A percentile compares a stretch with the other conserved stretches of the same genome.
These are phyloP conservation scores for Chelonia mydas DNA, from an alignment of 2,797 vertebrate genomes.

Conservation along the genomic window DNA sequence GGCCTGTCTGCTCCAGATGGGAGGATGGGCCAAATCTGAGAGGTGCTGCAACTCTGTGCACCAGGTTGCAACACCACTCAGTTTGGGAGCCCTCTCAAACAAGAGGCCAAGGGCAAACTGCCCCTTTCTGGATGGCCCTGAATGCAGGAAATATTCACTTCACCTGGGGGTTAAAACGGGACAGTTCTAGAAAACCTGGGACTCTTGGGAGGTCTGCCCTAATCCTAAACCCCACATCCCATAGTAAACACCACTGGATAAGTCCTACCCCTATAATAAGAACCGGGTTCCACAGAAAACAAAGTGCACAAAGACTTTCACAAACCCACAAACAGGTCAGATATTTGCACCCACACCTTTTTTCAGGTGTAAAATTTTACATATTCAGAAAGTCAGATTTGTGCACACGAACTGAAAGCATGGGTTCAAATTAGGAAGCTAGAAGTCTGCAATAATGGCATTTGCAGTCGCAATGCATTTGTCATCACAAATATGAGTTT, in stretches of 20 bases:
- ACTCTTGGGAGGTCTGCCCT: neutral
- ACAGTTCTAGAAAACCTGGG: neutral
- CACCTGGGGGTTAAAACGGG: neutral
- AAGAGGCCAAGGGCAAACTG: too few species aligned
- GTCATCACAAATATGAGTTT: neutral
- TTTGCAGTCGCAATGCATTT: neutral
- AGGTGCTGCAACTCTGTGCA: too few species aligned
- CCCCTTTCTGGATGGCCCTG: neutral
- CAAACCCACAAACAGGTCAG: neutral
- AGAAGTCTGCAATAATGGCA: fast-evolving
- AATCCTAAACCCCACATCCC: neutral
- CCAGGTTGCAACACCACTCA: too few species aligned
- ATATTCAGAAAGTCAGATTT: neutral
- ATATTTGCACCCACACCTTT: neutral
- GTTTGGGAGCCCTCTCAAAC: too few species aligned
- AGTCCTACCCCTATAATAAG: neutral
- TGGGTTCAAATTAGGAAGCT: neutral
- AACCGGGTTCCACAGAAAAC: neutral
- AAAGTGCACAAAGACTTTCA: neutral
- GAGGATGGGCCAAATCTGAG: too few species aligned
- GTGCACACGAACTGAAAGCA: neutral
- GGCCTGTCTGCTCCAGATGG: too few species aligned
- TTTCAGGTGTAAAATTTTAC: neutral
- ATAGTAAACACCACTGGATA: neutral
- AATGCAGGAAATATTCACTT: neutral